Evolutionary conservation across 2,888 invertebrate species (phyloP), one percentile per base, ranked within the genome.

Genomic region (Smittia sp.): DNA sequence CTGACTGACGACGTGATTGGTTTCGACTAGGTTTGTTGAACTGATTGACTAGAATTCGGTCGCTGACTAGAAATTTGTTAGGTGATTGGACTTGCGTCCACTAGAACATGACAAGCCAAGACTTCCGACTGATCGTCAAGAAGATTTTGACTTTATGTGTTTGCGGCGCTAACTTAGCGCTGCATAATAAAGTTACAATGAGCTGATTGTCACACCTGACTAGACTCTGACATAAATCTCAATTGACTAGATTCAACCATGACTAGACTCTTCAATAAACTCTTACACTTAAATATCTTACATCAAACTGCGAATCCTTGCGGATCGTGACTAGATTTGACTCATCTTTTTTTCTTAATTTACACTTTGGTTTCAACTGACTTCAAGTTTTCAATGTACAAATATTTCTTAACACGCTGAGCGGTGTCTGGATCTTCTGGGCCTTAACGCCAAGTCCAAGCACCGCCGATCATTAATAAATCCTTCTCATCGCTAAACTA

Each of bases 171-270:
- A 13, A 39, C 39, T 39, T 9, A 13, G 39, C 13, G 13, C 9
- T 39, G 13, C 13, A 7, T 9, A 39, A 9, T 7, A 39, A 39
- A 39, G 13, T 39, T 7, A 39, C 39, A 9, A 39, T 39, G 7
- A 11, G n/a, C 9, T 58, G 58, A 58, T 58, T 58, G 58, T 58
- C 58, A 20, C 58, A 58, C 58, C 58, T 58, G 58, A 58, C 58
- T 20, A 58, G 22, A 58, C 20, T n/a, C 32, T 58, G 52, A 52
- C 39, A 9, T 46, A 3, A 46, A 15, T 46, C 52, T 46, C 58
- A 18, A n/a, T 58, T 9, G 46, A 18, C 4, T 20, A 20, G 3
- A 58, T 20, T 58, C n/a, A 11, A 7, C 7, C 18, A 58, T 58
- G 22, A 20, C 58, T 58, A 32, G 52, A 46, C 52, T 15, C 52